Conservation (phyloP, 2,797 vertebrate species). For the Acanthornis magna region DNA sequence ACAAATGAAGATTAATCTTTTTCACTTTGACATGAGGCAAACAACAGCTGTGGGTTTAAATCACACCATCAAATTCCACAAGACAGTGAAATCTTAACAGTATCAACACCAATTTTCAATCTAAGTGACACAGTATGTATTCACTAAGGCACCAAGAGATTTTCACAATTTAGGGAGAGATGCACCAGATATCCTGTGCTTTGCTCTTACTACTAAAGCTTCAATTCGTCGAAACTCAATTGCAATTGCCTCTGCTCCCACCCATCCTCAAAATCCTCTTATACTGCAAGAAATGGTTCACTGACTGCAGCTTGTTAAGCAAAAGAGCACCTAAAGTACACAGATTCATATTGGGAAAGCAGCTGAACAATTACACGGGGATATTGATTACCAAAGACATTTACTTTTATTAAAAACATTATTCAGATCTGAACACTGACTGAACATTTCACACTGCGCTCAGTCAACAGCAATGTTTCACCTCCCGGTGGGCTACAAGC, state of each 20-base stretch:
- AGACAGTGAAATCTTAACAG: neutral
- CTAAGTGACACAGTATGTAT: neutral
- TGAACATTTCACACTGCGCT: neutral
- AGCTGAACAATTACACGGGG: neutral
- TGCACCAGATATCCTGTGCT: neutral
- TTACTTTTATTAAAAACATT: constrained; percentile 45
- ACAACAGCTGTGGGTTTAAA: neutral
- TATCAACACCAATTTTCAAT: neutral
- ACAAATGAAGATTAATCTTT: neutral
- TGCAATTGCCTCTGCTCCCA: neutral
- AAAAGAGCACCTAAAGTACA: neutral
- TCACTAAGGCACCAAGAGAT: neutral
- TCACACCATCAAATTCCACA: neutral
- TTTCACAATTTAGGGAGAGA: neutral
- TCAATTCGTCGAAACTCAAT: neutral
- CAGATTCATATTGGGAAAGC: neutral
- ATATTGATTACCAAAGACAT: neutral
- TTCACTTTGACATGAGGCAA: neutral
- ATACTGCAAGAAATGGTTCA: neutral
- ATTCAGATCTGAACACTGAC: neutral
- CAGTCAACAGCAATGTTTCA: neutral
- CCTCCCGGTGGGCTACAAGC: neutral
- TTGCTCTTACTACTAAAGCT: neutral
- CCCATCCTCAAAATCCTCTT: neutral
- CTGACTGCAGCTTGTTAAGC: neutral